phyloP scores from a whole-genome alignment of 1,140 invertebrate species.

The Teleopsis dalmanni region DNA sequence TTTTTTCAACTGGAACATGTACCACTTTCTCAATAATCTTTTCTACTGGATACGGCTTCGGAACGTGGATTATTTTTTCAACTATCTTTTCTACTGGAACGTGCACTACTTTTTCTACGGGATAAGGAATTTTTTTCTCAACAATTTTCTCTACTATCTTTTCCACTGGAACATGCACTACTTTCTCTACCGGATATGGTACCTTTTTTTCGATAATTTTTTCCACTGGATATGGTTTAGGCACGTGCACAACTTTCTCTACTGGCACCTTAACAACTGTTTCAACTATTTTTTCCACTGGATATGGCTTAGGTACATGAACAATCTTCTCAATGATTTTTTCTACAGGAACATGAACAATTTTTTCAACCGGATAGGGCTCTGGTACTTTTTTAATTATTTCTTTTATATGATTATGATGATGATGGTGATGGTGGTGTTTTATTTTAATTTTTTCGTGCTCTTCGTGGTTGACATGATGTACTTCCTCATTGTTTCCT shows the following conservation, averaged over 20 bases:
- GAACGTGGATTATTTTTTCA: slow-evolving; percentile 33
- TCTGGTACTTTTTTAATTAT: slow-evolving; percentile 49
- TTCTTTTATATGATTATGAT: slow-evolving; percentile 53
- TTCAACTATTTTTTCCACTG: slow-evolving; percentile 43
- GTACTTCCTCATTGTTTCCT: neutral
- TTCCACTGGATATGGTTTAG: slow-evolving; percentile 39
- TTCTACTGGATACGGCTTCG: slow-evolving; percentile 45
- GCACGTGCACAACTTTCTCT: slow-evolving; percentile 45
- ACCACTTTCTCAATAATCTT: slow-evolving; percentile 42
- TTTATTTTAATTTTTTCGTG: slow-evolving; percentile 48
- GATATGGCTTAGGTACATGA: slow-evolving; percentile 27
- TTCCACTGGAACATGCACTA: slow-evolving; percentile 43
- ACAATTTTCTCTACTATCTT: slow-evolving; percentile 49
- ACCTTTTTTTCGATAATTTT: slow-evolving; percentile 39
- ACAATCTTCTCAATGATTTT: slow-evolving; percentile 37
- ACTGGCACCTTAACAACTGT: slow-evolving; percentile 52
- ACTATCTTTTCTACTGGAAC: slow-evolving; percentile 29
- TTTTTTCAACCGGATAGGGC: slow-evolving; percentile 48
- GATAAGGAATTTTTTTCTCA: slow-evolving; percentile 47
- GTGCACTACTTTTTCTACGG: slow-evolving; percentile 48
- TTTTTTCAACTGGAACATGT: slow-evolving; percentile 46
- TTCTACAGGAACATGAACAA: slow-evolving; percentile 40
- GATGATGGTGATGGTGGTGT: slow-evolving; percentile 56
- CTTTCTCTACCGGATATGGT: slow-evolving; percentile 43
- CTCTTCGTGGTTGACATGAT: slow-evolving; percentile 8